Evolutionary conservation across 2,888 invertebrate genomes (phyloP).

Genomic region (Mimas tiliae): DNA sequence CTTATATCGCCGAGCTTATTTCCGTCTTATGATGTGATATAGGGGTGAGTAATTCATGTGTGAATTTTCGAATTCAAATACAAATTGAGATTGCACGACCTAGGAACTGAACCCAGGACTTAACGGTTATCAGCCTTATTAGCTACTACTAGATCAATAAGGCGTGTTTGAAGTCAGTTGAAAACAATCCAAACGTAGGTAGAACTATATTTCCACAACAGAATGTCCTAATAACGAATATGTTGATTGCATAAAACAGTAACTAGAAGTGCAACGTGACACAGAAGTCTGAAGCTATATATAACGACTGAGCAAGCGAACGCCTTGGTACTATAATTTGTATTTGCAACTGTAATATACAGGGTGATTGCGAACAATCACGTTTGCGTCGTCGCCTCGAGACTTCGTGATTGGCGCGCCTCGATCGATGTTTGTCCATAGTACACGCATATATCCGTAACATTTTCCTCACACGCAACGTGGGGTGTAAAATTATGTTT

Average conservation of each 20-base stretch:
- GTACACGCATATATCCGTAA: conserved; percentile 10
- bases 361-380: conserved; percentile 53
- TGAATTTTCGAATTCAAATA: no score
- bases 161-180: no score
- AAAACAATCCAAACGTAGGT: no score
- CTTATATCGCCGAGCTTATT: no score
- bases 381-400: conserved; percentile 33
- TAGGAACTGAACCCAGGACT: no score
- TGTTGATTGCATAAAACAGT: conserved; percentile 11
- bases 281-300: conserved; percentile 1
- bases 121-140: no score
- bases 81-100: no score
- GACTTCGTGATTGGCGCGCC: conserved; percentile 37
- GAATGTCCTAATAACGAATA: conserved; percentile 14
- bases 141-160: no score
- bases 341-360: conserved; percentile 51
- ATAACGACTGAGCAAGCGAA: conserved; percentile 4
- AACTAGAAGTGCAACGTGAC: not conserved
- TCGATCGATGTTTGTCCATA: conserved; percentile 29
- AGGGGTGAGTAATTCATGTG: no score
- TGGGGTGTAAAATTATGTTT: not conserved
- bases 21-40: no score
- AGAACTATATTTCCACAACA: not conserved
- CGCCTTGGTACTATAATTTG: conserved; percentile 24
- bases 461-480: conserved; percentile 9